Conservation (phyloP, 1,140 invertebrate species). For the Archivesica marissinica region DNA sequence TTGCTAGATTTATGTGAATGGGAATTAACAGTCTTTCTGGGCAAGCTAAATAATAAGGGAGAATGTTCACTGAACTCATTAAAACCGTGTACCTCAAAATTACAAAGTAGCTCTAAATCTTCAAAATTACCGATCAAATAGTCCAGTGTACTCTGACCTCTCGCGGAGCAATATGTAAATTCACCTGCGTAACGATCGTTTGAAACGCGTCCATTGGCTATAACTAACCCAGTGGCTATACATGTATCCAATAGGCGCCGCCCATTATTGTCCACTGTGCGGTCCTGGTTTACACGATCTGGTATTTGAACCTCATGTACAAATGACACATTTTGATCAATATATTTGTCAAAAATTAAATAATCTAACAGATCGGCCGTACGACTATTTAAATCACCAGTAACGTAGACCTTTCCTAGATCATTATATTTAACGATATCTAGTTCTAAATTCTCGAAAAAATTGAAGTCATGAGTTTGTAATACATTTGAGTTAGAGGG, state of each 20-base stretch:
- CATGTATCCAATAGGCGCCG: background rate
- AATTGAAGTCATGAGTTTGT: background rate
- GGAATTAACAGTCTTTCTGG: background rate
- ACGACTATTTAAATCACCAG: constrained; percentile 15
- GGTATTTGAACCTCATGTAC: background rate
- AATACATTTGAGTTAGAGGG: background rate
- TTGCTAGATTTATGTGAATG: background rate
- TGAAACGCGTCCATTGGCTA: background rate
- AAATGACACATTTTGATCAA: background rate
- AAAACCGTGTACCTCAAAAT: background rate
- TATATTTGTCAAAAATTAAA: background rate
- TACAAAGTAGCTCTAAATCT: background rate
- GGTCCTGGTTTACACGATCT: background rate
- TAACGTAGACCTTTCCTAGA: background rate
- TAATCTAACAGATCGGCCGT: background rate
- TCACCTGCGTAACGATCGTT: too few species aligned
- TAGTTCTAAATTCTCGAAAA: constrained; percentile 2
- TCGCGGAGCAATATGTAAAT: background rate
- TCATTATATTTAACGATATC: background rate
- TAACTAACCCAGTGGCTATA: background rate
- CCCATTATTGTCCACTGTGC: background rate
- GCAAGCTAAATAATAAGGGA: background rate
- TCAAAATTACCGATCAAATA: background rate
- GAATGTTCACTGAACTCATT: constrained; percentile 1
- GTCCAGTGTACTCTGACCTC: background rate